Evolutionary conservation across 2,888 invertebrate species (phyloP).

Genomic region (Apodemia zela): DNA sequence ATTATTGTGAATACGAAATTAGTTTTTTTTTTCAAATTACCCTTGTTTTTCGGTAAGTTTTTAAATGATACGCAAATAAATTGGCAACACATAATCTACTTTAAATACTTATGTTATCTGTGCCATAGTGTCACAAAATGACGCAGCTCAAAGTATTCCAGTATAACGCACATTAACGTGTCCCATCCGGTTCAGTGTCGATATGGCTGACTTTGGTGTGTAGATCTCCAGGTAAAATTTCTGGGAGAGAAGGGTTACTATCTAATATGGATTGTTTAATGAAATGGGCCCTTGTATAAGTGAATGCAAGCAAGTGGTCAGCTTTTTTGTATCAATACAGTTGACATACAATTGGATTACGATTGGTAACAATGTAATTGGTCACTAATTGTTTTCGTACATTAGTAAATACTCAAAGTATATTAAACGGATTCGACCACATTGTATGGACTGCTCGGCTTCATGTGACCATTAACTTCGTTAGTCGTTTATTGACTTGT

Average conservation of each 20-base stretch:
- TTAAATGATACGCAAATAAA: constrained; percentile 14
- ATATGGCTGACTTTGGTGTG: constrained; percentile 24
- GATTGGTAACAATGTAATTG: not conserved
- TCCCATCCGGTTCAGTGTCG: constrained; percentile 25
- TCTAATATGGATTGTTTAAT: not conserved
- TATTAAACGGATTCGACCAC: too few relatives aligned
- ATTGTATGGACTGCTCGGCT: too few relatives aligned
- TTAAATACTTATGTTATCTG: constrained; percentile 19
- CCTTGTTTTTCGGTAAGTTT: not conserved
- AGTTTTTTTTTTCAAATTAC: too few relatives aligned
- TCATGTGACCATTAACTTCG: too few relatives aligned
- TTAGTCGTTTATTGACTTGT: too few relatives aligned
- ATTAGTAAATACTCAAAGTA: not conserved
- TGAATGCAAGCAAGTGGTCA: not conserved
- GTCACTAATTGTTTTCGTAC: not conserved
- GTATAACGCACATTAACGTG: constrained; percentile 24
- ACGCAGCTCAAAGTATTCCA: constrained; percentile 19
- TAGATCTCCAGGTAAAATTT: not conserved
- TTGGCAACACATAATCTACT: not conserved
- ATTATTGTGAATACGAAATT: too few relatives aligned
- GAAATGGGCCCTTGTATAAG: not conserved
- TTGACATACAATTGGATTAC: not conserved
- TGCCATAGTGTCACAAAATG: constrained; percentile 24
- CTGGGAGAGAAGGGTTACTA: constrained; percentile 16
- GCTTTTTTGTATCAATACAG: not conserved